Base-by-base conservation (phyloP, 2,888 invertebrate species). In the Thymelicus sylvestris region DNA sequence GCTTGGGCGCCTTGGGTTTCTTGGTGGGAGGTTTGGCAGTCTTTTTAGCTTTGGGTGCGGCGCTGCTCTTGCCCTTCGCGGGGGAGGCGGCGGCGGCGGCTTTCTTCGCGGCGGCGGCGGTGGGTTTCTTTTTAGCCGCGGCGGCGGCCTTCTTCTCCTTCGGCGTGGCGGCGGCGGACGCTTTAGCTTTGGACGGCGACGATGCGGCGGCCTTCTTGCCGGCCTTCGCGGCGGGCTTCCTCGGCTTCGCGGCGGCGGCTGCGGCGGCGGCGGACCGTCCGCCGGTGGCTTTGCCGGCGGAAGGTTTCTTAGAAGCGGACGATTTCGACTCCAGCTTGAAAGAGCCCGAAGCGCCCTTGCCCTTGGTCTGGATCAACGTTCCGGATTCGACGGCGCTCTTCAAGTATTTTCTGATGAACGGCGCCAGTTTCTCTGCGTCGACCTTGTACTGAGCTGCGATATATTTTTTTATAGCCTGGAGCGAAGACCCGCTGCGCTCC, bases 391-490 rank as follows among this genome's bases (percentile, higher is more conserved):
- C 94, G 15, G 95, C 95, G 13, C 86, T 81, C 81, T 95, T 95
- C 73, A 96, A 77, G 50, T 77, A 79, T 76, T 94, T 95, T 74
- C 94, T 95, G 77, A 96, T 95, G 84, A 94, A 95, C 2, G 93
- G 92, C 0, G 94, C 90, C 61, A 94, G 80, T 78, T 95, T 95
- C 72, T 95, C 94, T 0, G 92, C 89, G 79, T 95, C 95, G 7
- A 95, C 72, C 72, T 94, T 94, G 91, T 95, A 95, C 71, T 93
- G 94, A 38, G 92, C 87, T 10, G 92, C 85, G 64, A 96, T 94
- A 82, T 95, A 96, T 80, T 96, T 96, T 82, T 95, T 96, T 82
- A 96, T 95, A 2, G 90, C 90, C 81, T 84, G 92, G 74, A 86
- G 79, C 0, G 95, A 95, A 0, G 95, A 95, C 41, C 96, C 96